phyloP scores from a whole-genome alignment of 2,888 invertebrate species.

The Trypoxylon attenuatum region DNA sequence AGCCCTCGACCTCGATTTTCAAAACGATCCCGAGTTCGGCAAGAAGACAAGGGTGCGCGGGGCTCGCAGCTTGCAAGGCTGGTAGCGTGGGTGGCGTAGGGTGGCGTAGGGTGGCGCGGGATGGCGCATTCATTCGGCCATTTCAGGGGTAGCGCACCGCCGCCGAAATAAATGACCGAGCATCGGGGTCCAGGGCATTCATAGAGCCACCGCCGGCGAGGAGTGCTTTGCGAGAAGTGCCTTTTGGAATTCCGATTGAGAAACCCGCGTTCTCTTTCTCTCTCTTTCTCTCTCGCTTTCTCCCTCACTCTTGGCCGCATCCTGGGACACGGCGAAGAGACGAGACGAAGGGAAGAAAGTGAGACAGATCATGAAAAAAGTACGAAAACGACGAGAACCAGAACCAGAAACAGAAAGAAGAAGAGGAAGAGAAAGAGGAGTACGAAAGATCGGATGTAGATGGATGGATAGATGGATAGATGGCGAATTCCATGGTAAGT shows the following conservation, averaged over 20 bases:
- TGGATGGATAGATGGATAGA: neutral
- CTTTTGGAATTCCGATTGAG: constrained; percentile 61
- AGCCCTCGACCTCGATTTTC: constrained; percentile 59
- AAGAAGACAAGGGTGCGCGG: constrained; percentile 47
- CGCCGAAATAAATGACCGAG: constrained; percentile 65
- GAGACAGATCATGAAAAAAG: constrained; percentile 7
- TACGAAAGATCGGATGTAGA: constrained; percentile 23
- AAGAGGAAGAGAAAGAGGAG: constrained; percentile 24
- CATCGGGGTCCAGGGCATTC: constrained; percentile 55
- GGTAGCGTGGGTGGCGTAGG: constrained; percentile 8
- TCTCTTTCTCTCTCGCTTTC: neutral
- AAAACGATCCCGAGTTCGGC: constrained; percentile 52
- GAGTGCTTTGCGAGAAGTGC: constrained; percentile 55
- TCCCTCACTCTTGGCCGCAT: neutral
- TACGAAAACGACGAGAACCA: constrained; percentile 1
- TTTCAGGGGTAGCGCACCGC: constrained; percentile 51
- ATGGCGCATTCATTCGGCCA: constrained; percentile 50
- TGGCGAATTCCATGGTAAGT: no score
- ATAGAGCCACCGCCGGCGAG: constrained; percentile 49
- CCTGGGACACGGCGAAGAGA: constrained; percentile 6
- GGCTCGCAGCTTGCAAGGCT: constrained; percentile 19
- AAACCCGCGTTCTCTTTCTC: constrained; percentile 17
- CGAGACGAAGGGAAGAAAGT: neutral
- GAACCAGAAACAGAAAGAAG: neutral
- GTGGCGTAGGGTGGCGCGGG: constrained; percentile 17